Evolutionary conservation across 2,113 vertebrate genomes (phyloP).

Genomic region (Vidua macroura): DNA sequence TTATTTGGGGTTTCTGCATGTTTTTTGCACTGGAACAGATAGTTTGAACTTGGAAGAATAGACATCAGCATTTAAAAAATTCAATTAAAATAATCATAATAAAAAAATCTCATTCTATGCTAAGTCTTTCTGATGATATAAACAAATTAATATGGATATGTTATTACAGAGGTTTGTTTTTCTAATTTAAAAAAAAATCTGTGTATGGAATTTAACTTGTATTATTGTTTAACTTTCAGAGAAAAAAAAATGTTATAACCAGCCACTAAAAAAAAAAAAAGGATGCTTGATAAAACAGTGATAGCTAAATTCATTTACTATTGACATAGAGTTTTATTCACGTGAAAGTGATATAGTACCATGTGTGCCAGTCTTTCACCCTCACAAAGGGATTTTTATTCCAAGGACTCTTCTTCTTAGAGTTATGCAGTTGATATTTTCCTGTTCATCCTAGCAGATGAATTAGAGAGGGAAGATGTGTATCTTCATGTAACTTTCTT

Average conservation of each 20-base stretch:
- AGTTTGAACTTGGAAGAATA: background rate
- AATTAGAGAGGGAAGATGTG: background rate
- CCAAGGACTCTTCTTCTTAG: background rate
- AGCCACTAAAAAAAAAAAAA: background rate
- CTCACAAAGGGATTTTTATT: background rate
- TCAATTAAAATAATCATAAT: background rate
- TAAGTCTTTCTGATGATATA: background rate
- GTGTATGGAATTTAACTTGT: background rate
- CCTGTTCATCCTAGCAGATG: background rate
- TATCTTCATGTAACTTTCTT: background rate
- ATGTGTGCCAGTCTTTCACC: background rate
- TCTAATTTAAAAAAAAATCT: background rate
- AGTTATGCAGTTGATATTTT: background rate
- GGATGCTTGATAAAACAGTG: background rate
- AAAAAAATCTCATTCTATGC: background rate
- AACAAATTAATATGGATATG: background rate
- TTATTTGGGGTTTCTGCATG: background rate
- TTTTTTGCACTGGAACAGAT: background rate
- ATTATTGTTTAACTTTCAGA: background rate
- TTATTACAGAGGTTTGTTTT: background rate
- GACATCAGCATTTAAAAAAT: background rate
- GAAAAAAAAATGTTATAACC: background rate
- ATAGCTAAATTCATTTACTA: background rate
- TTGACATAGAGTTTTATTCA: background rate
- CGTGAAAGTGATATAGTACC: rapidly evolving